phyloP scores from a whole-genome alignment of 2,888 invertebrate species.

The Drosophila setosimentum region DNA sequence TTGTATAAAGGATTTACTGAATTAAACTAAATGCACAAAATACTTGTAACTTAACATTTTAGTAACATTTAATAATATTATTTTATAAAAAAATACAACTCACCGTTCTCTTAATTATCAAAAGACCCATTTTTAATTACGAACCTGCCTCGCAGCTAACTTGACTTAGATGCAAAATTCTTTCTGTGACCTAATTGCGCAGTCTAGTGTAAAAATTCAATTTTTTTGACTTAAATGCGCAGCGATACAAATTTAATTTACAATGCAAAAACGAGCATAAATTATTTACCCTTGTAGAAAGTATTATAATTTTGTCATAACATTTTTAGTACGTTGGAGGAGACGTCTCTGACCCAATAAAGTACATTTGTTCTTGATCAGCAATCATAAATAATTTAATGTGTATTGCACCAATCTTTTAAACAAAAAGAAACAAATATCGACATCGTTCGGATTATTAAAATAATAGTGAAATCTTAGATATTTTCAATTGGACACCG shows the following conservation, averaged over 20 bases:
- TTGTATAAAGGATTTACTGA: neutral
- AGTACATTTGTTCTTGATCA: neutral
- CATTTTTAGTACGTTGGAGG: neutral
- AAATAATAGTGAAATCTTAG: neutral
- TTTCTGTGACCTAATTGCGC: neutral
- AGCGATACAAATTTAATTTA: neutral
- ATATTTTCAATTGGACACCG: too few relatives aligned
- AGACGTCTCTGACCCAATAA: neutral
- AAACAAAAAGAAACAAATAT: neutral
- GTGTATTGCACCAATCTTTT: too few relatives aligned
- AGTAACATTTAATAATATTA: neutral
- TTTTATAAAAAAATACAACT: neutral
- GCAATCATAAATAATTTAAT: neutral
- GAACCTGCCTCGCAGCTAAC: neutral
- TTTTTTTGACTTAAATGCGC: neutral
- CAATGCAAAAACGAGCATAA: neutral
- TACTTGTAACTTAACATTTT: neutral
- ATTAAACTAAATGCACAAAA: neutral
- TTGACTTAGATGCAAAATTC: neutral
- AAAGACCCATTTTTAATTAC: neutral
- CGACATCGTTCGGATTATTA: neutral
- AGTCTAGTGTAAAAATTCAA: neutral
- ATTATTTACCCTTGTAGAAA: neutral
- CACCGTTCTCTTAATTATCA: neutral
- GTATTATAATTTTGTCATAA: neutral